Evolutionary conservation across 1,140 invertebrate genomes (phyloP).

Genomic region (Philotrypesis tridentata): DNA sequence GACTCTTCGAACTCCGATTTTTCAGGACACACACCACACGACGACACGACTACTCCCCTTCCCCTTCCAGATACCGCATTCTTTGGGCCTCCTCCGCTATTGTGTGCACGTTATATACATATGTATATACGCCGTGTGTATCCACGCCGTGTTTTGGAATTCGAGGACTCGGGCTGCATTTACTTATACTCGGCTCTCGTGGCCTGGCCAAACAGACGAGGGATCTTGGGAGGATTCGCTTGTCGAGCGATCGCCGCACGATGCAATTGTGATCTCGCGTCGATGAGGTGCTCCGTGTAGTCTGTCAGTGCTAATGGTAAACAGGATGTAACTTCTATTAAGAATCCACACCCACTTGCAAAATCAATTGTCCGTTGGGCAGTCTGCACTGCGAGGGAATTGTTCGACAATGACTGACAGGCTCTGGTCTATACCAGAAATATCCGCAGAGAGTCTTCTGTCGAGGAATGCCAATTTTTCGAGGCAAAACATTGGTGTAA

Average conservation of each 20-base stretch:
- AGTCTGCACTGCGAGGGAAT: neutral
- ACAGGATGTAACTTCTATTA: slow-evolving; percentile 50
- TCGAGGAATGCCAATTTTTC: neutral
- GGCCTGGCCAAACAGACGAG: neutral
- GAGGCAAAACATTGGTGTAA: neutral
- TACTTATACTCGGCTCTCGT: too few species aligned
- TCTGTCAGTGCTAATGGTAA: neutral
- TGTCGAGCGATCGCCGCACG: too few species aligned
- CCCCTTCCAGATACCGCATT: neutral
- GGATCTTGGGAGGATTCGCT: neutral
- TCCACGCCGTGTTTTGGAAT: neutral
- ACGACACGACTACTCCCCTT: neutral
- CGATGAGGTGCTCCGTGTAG: neutral
- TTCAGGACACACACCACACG: neutral
- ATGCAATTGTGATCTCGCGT: neutral
- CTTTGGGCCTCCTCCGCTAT: neutral
- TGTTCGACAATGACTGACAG: neutral
- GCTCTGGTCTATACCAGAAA: neutral
- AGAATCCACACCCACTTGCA: slow-evolving; percentile 49
- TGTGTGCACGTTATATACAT: neutral
- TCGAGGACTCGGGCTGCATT: too few species aligned
- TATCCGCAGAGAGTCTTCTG: neutral
- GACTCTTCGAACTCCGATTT: neutral
- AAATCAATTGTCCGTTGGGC: slow-evolving; percentile 48
- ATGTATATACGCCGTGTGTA: neutral